Percentiles rank a stretch among this genome's conserved stretches.
Conservation (phyloP, 1,140 invertebrate genomes). For the Drosophila melanogaster region DNA sequence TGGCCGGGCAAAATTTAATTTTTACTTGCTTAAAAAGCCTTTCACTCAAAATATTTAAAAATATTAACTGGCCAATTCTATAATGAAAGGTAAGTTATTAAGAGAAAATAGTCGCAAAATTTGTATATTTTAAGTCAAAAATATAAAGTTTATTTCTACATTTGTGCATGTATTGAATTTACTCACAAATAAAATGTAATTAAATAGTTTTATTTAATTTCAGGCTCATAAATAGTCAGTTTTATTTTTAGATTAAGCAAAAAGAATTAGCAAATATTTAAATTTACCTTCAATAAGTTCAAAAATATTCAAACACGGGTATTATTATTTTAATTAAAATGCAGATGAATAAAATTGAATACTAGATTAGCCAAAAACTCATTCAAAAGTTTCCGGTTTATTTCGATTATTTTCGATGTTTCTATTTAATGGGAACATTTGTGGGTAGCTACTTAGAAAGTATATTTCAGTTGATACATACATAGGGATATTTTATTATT, state of each 20-base stretch:
- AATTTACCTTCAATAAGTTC: background rate
- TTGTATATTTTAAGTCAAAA: no score
- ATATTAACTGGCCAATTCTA: background rate
- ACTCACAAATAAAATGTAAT: no score
- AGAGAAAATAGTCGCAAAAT: no score
- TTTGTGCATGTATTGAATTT: no score
- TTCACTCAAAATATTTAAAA: background rate
- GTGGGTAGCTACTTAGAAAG: no score
- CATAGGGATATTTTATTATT: background rate
- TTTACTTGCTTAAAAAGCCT: constrained; percentile 5
- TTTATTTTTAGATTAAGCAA: background rate
- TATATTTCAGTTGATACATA: background rate
- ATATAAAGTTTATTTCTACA: no score
- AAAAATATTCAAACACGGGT: background rate
- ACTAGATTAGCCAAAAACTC: background rate
- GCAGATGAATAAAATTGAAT: background rate
- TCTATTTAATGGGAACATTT: no score
- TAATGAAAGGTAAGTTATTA: no score
- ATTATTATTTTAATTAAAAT: background rate
- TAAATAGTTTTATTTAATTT: background rate
- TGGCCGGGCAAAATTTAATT: constrained; percentile 37
- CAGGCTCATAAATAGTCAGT: background rate
- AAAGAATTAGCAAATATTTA: background rate
- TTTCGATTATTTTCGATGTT: background rate
- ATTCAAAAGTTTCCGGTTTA: background rate